Base-by-base conservation (phyloP, 2,888 invertebrate genomes). In the Drosophila tanythrix region DNA sequence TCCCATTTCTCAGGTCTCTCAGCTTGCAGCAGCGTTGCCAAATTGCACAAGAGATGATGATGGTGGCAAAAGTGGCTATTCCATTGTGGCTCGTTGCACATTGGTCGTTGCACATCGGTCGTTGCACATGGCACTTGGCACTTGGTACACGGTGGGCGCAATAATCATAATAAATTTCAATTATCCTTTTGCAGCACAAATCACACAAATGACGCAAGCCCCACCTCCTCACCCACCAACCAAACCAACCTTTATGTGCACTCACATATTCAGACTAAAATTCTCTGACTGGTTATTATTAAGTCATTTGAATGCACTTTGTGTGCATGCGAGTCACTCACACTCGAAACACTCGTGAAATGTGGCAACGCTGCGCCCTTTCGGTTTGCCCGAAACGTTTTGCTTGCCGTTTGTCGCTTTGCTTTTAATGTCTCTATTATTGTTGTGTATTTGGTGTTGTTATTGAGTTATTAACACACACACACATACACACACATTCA, bases 141-240 rank as follows among this genome's bases (percentile, higher is more conserved):
- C 59, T 76, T 76, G 76, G 75, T 72, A 56, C 76, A 72, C 81
- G 70, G 74, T 76, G 88, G 81, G 84, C 81, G 87, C 91, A 91
- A 91, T 90, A 92, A 91, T 92, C 91, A 91, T 90, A 92, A 92
- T 92, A 92, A 92, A 92, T 92, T 91, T 92, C 92, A 92, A 92
- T 92, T 92, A 92, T 83, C 83, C 82, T 82, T 82, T 88, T 83
- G 87, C 86, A 75, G 74, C 75, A 81, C 77, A 75, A 81, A 78
- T 81, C 80, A 81, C 69, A 73, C 56, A 72, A 56, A 59, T 46
- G 46, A 46, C 46, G 46, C 25, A 15, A 25, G 3, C 21, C 46
- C 1, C 21, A 0, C 21, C 21, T 15, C 15, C 13, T 8, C 18
- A 11, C 3, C 13, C 13, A 7, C 33, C 1, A 15, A 21, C 0